Percentiles rank a stretch among this genome's conserved stretches.
Evolutionary conservation across 2,888 invertebrate species (phyloP).

Genomic region (Apamea anceps): DNA sequence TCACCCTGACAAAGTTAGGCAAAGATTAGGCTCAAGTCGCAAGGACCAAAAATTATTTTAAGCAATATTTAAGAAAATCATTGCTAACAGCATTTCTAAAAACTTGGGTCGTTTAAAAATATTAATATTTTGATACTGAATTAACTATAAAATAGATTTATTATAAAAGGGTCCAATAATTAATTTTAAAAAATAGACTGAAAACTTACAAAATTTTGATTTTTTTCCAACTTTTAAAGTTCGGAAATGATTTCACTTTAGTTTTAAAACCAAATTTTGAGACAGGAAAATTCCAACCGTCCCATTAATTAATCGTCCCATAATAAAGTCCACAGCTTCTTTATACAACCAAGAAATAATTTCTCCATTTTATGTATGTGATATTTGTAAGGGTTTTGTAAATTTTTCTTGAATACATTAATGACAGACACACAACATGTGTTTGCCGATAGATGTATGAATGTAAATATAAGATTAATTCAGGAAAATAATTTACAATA

Average conservation of each 20-base stretch:
- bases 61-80: constrained; percentile 13
- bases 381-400: constrained; percentile 1
- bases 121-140: constrained; percentile 9
- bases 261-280: background rate
- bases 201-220: background rate
- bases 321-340: background rate
- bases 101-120: background rate
- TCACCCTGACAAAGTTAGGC: constrained; percentile 20
- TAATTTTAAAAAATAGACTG: background rate
- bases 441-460: constrained; percentile 5
- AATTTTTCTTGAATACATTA: background rate
- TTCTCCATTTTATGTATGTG: background rate
- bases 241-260: background rate
- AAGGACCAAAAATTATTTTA: constrained; percentile 52
- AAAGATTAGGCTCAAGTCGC: constrained; percentile 34
- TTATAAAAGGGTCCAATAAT: background rate
- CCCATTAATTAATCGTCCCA: background rate
- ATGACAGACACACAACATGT: background rate
- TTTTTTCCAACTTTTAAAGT: background rate
- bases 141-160: background rate
- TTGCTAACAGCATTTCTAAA: constrained; percentile 13
- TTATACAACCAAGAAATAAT: background rate
- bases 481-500: background rate
- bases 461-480: constrained; percentile 13
- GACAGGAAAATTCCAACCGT: background rate